A percentile compares a stretch with the other conserved stretches of the same genome.
Evolutionary conservation across 64 coral and sea anemone genomes (phyloP).

Genomic region (Pocillopora damicornis): DNA sequence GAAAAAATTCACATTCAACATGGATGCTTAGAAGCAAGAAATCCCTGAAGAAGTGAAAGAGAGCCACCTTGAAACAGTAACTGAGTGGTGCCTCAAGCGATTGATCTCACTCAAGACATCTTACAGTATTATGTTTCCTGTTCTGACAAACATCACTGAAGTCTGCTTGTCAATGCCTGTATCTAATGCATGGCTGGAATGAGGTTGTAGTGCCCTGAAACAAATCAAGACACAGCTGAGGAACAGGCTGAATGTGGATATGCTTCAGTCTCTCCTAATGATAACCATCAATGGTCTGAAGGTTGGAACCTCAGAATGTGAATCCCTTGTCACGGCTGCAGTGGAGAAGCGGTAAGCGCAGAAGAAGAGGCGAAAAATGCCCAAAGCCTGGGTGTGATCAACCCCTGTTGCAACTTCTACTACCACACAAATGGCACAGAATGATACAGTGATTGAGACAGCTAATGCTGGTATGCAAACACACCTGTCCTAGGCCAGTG

Average conservation of each 20-base stretch:
- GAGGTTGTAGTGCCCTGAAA: constrained; percentile 22
- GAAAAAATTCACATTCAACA: constrained; percentile 36
- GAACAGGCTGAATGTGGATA: not conserved
- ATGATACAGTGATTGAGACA: constrained; percentile 18
- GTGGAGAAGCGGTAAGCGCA: not conserved
- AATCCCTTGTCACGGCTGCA: not conserved
- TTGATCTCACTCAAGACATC: constrained; percentile 12
- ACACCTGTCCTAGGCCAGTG: constrained; percentile 8
- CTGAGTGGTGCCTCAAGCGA: constrained; percentile 30
- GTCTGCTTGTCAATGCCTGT: constrained; percentile 23
- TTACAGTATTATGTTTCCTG: constrained; percentile 14
- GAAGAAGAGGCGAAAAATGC: constrained; percentile 7
- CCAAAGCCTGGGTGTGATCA: too few species aligned
- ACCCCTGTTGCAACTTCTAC: constrained; percentile 30
- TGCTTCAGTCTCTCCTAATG: constrained; percentile 22
- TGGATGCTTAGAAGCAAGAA: constrained; percentile 21
- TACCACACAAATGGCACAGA: constrained; percentile 1
- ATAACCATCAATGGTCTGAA: not conserved
- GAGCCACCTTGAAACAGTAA: constrained; percentile 20
- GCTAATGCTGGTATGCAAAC: constrained; percentile 46
- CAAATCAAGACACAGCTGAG: constrained; percentile 11
- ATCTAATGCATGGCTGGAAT: constrained; percentile 19
- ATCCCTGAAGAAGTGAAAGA: constrained; percentile 39
- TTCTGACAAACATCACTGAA: constrained; percentile 10
- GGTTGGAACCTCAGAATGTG: constrained; percentile 2